Percentiles rank a stretch among this genome's conserved stretches.
Evolutionary conservation across 2,113 vertebrate genomes (phyloP).

Genomic region (Casuarius casuarius): DNA sequence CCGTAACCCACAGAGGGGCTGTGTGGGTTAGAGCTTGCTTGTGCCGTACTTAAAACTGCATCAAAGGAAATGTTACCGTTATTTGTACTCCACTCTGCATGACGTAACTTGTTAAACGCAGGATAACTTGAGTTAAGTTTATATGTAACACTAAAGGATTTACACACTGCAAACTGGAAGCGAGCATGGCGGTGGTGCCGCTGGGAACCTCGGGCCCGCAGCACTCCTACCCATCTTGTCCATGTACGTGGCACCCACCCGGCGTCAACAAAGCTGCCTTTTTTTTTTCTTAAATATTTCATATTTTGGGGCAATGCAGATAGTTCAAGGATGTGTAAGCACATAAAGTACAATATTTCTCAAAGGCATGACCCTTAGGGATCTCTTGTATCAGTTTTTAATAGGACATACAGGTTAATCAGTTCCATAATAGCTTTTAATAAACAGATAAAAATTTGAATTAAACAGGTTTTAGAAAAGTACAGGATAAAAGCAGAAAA

Average conservation of each 20-base stretch:
- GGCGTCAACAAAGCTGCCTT: not conserved
- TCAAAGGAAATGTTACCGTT: not conserved
- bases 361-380: not conserved
- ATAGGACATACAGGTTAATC: not conserved
- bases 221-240: not conserved
- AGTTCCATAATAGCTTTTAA: constrained; percentile 14
- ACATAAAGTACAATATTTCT: not conserved
- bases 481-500: constrained; percentile 9
- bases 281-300: not conserved
- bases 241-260: rapidly evolving
- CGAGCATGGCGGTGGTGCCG: not conserved
- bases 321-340: not conserved
- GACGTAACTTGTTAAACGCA: not conserved
- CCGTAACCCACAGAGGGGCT: not conserved
- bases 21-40: not conserved
- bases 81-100: not conserved
- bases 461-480: not conserved
- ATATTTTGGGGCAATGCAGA: not conserved
- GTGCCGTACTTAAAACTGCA: too few species aligned
- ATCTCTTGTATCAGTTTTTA: not conserved
- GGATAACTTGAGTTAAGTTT: not conserved
- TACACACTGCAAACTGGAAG: rapidly evolving
- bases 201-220: not conserved
- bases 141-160: not conserved
- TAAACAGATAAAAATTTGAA: not conserved